Percentiles rank a stretch among this genome's conserved stretches.
phyloP scores from a whole-genome alignment of 2,113 vertebrate species.

The Ahaetulla prasina region DNA sequence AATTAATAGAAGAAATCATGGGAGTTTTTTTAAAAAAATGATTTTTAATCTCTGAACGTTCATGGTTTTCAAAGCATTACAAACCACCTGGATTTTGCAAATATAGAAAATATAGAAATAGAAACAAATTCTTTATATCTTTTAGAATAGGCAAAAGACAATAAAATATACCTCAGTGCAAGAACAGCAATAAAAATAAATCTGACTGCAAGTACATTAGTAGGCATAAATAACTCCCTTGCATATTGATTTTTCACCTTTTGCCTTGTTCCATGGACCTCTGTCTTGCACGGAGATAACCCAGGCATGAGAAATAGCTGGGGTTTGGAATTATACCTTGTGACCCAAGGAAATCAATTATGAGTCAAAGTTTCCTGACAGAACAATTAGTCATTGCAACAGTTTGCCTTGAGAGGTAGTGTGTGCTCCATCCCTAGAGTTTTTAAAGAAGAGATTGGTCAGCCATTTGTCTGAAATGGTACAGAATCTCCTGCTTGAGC shows the following conservation, averaged over 20 bases:
- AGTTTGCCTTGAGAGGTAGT: background rate
- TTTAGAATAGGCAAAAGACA: no score
- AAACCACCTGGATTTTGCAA: background rate
- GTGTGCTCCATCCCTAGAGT: background rate
- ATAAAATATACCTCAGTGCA: background rate
- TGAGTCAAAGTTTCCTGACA: background rate
- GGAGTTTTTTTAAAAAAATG: background rate
- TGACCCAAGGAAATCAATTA: background rate
- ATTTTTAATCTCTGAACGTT: background rate
- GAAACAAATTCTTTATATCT: background rate
- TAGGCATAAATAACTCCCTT: background rate
- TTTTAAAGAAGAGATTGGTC: background rate
- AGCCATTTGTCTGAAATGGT: background rate
- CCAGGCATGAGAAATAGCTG: background rate
- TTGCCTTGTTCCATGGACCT: background rate
- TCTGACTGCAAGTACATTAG: background rate
- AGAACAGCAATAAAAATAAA: background rate
- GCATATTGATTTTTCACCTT: background rate
- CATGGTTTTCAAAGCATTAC: background rate
- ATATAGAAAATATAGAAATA: background rate
- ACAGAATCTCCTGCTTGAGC: no score
- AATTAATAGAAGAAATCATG: background rate
- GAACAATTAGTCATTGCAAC: background rate
- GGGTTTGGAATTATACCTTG: background rate
- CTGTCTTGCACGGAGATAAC: background rate